Evolutionary conservation across 2,888 invertebrate species (phyloP).

Genomic region (Clunio marinus): DNA sequence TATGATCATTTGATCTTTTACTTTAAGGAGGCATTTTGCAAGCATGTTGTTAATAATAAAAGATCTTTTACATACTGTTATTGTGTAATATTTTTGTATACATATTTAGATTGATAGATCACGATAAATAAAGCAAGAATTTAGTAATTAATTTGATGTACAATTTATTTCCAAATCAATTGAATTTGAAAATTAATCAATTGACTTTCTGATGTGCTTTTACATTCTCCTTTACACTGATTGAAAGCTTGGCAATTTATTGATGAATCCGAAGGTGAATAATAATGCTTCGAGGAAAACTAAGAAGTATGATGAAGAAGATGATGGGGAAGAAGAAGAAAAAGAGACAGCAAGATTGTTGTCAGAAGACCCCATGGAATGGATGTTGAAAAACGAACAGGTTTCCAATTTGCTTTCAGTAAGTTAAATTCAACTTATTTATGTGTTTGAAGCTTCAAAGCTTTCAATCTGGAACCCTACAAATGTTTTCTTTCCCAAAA

Average conservation of each 20-base stretch:
- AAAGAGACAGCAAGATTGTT: not conserved
- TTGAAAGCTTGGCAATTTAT: slow-evolving; percentile 15
- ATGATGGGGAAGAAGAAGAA: not conserved
- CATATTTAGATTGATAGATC: no score
- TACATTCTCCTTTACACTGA: not conserved
- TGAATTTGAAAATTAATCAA: no score
- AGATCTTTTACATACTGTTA: not conserved
- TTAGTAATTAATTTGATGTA: no score
- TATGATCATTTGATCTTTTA: not conserved
- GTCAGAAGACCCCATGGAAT: not conserved
- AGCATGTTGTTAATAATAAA: not conserved
- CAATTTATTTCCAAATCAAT: no score
- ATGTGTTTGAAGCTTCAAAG: not conserved
- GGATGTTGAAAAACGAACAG: slow-evolving; percentile 22
- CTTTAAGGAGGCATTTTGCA: not conserved
- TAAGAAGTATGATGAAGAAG: not conserved
- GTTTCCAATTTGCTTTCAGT: slow-evolving; percentile 15
- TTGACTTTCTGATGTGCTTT: no score
- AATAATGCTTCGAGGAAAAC: not conserved
- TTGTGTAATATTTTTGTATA: no score
- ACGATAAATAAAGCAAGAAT: no score
- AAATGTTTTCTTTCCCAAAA: not conserved
- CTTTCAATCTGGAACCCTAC: not conserved
- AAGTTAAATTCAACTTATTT: not conserved
- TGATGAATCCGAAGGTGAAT: not conserved